Percentiles rank a stretch among this genome's conserved stretches.
Evolutionary conservation across 2,113 vertebrate genomes (phyloP).

Genomic region (Malaclemys terrapin): DNA sequence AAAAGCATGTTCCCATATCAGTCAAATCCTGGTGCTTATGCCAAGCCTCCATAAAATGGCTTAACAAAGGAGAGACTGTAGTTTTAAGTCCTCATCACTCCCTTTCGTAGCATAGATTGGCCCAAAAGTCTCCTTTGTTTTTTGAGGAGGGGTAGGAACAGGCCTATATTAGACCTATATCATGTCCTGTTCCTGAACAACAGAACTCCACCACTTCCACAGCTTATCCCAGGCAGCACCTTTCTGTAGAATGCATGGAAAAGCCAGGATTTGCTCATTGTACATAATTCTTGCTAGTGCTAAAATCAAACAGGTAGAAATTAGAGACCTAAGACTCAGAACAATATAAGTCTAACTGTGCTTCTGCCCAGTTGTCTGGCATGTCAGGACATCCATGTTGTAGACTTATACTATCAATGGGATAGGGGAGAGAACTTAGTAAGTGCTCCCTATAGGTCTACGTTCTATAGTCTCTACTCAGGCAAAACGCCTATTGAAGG

Average conservation of each 20-base stretch:
- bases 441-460: neutral
- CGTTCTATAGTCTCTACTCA: neutral
- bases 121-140: neutral
- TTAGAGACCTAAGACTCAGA: neutral
- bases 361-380: neutral
- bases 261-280: neutral
- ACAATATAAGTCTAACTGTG: rapidly evolving
- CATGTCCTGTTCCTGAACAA: neutral
- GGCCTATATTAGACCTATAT: neutral
- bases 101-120: neutral
- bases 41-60: neutral
- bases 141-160: neutral
- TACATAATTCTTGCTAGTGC: neutral
- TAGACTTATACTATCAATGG: neutral
- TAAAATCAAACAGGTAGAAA: neutral
- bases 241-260: neutral
- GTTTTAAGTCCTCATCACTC: neutral
- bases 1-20: neutral
- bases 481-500: neutral
- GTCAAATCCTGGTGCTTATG: neutral
- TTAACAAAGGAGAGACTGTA: neutral
- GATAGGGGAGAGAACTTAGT: neutral
- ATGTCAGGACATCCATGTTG: neutral
- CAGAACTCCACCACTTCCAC: neutral
- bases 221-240: neutral